A percentile compares a stretch with the other conserved stretches of the same genome.
Evolutionary conservation across 2,113 vertebrate genomes (phyloP).

Genomic region (Tretioscincus oriximinensis): DNA sequence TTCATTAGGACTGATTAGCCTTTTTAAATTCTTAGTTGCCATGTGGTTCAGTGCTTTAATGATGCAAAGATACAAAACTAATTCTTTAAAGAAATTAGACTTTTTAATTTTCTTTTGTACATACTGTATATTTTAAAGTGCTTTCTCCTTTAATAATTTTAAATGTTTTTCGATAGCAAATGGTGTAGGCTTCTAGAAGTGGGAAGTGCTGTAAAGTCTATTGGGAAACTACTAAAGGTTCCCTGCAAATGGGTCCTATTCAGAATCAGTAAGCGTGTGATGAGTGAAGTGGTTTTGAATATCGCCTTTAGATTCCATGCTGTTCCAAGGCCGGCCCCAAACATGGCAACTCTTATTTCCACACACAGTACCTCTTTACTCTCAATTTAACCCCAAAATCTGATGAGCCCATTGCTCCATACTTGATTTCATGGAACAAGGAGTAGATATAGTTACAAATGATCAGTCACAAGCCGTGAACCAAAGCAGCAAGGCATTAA

Average conservation of each 20-base stretch:
- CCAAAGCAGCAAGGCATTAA: conserved; percentile 91
- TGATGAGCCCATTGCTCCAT: conserved; percentile 90
- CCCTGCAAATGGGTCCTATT: conserved; percentile 89
- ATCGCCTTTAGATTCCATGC: conserved; percentile 91
- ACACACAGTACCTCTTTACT: conserved; percentile 92
- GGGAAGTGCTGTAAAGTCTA: conserved; percentile 86
- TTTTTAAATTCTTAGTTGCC: conserved; percentile 20
- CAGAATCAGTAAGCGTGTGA: conserved; percentile 93
- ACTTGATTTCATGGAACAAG: conserved; percentile 95
- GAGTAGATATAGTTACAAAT: conserved; percentile 93
- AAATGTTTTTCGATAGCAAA: conserved; percentile 57
- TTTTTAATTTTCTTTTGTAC: conserved; percentile 56
- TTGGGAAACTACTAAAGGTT: conserved; percentile 88
- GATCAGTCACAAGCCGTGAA: conserved; percentile 92
- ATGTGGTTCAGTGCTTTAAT: conserved; percentile 42
- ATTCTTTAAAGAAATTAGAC: conserved; percentile 33
- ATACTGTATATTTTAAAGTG: conserved; percentile 67
- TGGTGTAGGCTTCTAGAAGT: conserved; percentile 71
- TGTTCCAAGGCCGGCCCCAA: conserved; percentile 86
- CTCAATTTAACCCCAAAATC: conserved; percentile 96
- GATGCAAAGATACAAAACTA: conserved; percentile 17
- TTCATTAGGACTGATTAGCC: conserved; percentile 27
- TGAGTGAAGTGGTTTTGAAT: conserved; percentile 92
- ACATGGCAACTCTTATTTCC: conserved; percentile 89
- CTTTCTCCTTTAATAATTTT: conserved; percentile 69